Evolutionary conservation across 1,140 invertebrate species (phyloP).

Genomic region (Protaetia brevitarsis): DNA sequence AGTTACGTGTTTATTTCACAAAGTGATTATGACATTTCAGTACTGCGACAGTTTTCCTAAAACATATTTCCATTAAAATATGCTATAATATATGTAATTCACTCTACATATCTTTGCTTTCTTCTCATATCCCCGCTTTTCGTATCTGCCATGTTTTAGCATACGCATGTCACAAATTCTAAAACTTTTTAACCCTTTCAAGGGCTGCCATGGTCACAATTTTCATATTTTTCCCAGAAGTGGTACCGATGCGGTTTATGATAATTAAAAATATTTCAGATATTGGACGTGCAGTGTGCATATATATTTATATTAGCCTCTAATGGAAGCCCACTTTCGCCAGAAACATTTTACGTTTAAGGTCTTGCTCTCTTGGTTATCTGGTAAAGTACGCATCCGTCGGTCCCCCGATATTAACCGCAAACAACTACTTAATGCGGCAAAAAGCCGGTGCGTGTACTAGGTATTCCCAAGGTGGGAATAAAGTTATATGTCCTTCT

Average conservation of each 20-base stretch:
- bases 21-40: neutral
- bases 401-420: neutral
- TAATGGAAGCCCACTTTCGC: slow-evolving; percentile 11
- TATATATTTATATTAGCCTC: neutral
- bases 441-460: slow-evolving; percentile 10
- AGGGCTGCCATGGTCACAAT: neutral
- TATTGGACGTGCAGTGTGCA: neutral
- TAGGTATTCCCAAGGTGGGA: slow-evolving; percentile 3
- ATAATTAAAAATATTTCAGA: slow-evolving; percentile 10
- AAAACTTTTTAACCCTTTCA: neutral
- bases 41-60: neutral
- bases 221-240: neutral
- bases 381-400: neutral
- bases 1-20: no score
- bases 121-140: neutral
- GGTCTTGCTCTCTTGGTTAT: neutral
- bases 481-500: slow-evolving; percentile 20
- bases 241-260: slow-evolving; percentile 5
- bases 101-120: no score
- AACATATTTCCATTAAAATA: no score
- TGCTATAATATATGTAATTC: no score
- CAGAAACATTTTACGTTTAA: slow-evolving; percentile 7
- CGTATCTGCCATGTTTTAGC: neutral
- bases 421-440: slow-evolving; percentile 6
- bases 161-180: neutral